Conservation (phyloP, 2,113 vertebrate genomes). For the Neodon shergylaensis region DNA sequence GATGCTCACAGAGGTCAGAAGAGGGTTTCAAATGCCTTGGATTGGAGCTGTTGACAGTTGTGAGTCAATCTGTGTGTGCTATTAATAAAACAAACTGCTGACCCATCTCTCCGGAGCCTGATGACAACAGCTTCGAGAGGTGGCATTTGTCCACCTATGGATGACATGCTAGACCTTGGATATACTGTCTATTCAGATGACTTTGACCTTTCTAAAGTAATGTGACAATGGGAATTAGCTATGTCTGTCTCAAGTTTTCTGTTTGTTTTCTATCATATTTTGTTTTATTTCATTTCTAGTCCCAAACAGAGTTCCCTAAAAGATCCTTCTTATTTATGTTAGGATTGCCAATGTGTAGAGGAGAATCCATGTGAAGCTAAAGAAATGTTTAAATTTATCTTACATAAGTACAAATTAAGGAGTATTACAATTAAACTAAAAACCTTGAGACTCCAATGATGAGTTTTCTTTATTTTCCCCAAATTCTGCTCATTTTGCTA, state of each 20-base stretch:
- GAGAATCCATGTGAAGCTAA: neutral
- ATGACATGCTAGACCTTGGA: neutral
- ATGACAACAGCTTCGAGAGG: neutral
- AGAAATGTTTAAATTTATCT: neutral
- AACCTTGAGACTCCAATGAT: neutral
- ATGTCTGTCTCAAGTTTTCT: neutral
- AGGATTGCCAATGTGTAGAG: neutral
- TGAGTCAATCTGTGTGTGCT: neutral
- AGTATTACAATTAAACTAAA: neutral
- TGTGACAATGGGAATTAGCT: neutral
- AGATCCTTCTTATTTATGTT: neutral
- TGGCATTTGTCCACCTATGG: neutral
- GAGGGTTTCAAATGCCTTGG: neutral
- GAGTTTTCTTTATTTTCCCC: neutral
- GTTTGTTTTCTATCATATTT: neutral
- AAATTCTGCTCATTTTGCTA: neutral
- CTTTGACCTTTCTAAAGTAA: neutral
- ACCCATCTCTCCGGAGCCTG: neutral
- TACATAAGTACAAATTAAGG: neutral
- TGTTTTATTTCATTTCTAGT: neutral
- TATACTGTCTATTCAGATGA: neutral
- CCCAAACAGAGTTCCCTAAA: neutral
- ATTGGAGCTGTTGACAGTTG: neutral
- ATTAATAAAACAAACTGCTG: neutral
- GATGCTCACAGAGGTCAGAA: neutral